Base-by-base conservation (phyloP, 2,888 invertebrate genomes). In the Andrena camellia region DNA sequence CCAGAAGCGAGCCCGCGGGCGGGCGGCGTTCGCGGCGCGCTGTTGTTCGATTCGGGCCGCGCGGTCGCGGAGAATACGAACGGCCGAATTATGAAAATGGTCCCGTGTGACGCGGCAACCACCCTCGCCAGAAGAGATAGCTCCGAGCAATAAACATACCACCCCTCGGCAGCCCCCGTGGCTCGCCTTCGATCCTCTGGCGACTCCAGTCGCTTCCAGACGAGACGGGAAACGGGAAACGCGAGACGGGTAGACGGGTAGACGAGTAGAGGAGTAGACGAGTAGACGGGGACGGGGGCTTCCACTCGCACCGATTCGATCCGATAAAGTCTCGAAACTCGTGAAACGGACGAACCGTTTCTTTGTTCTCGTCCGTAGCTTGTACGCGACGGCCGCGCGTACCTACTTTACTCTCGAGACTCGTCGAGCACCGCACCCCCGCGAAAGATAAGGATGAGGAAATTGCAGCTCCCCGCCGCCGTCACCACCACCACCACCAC, bases 51-150 rank as follows among this genome's bases (percentile, higher is more conserved):
- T 95, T 94, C 95, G 93, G 94, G 94, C 93, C 94, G 94, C 94
- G 94, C 93, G 93, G 91, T 92, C 92, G 92, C 91, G 92, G 94
- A 94, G 95, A 95, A 95, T 95, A 95, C 95, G 95, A 95, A 95
- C 95, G 95, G 95, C 95, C 94, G 94, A 95, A 95, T 95, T 95
- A 95, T 95, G 95, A 95, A 95, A 95, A 95, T 95, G 94, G 95
- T 93, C 92, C 94, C 90, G 92, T 94, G 94, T 94, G 94, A 94
- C 94, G 94, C 94, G 94, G 91, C 92, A 91, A 88, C 93, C 92
- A 93, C 92, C 93, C 93, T 92, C 90, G 88, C 90, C 86, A 88
- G 91, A 90, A 90, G 92, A 93, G 94, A 93, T 93, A 94, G 93
- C 93, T 93, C 89, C 90, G 88, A 92, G 94, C 93, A 93, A 94